Evolutionary conservation across 2,113 vertebrate genomes (phyloP).

Genomic region (Perognathus longimembris): DNA sequence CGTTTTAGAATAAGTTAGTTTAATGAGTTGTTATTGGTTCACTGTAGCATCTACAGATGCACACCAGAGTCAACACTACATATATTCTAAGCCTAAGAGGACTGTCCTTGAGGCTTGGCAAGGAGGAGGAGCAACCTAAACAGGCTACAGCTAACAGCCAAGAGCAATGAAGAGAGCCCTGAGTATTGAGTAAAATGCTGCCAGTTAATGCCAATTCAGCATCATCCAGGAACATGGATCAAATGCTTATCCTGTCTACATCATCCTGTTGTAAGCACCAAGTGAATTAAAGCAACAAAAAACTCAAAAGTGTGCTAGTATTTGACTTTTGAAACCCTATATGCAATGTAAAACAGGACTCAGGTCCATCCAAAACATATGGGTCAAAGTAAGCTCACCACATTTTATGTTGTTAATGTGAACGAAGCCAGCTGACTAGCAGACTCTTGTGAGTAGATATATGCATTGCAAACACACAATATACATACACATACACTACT

Average conservation of each 20-base stretch:
- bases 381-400: not conserved
- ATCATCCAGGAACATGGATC: not conserved
- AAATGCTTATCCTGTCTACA: not conserved
- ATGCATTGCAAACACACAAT: too few species aligned
- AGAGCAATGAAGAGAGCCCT: not conserved
- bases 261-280: not conserved
- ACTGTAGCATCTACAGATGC: not conserved
- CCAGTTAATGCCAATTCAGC: not conserved
- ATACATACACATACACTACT: too few species aligned
- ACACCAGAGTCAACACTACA: fast-evolving
- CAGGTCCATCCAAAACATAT: not conserved
- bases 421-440: not conserved
- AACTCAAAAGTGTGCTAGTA: not conserved
- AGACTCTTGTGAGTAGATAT: not conserved
- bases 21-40: not conserved
- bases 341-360: not conserved
- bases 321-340: too few species aligned
- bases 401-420: not conserved
- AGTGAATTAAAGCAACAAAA: not conserved
- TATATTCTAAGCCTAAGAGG: not conserved
- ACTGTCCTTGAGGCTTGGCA: not conserved
- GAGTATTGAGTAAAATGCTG: not conserved
- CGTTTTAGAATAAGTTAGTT: not conserved
- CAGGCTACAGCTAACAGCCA: not conserved
- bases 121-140: not conserved